Percentiles rank a stretch among this genome's conserved stretches.
Evolutionary conservation across 1,140 invertebrate genomes (phyloP).

Genomic region (Drosophila nannoptera): DNA sequence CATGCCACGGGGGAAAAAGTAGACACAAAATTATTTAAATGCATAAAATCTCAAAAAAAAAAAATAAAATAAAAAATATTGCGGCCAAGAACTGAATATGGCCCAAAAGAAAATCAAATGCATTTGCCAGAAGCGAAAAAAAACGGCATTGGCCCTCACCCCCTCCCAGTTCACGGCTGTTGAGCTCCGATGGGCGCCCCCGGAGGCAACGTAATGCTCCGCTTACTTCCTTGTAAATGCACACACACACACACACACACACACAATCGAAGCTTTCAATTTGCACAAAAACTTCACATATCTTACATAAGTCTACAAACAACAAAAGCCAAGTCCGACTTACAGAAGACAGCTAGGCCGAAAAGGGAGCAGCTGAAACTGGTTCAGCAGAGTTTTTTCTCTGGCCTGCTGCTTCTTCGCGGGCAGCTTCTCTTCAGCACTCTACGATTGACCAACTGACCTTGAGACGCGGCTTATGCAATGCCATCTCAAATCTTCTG

Average conservation of each 20-base stretch:
- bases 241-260: slow-evolving; percentile 6
- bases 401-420: neutral
- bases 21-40: too few relatives aligned
- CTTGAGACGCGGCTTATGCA: slow-evolving; percentile 64
- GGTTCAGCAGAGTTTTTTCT: slow-evolving; percentile 25
- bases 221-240: slow-evolving; percentile 67
- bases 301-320: slow-evolving; percentile 65
- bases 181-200: slow-evolving; percentile 55
- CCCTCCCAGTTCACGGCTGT: slow-evolving; percentile 1
- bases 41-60: slow-evolving; percentile 10
- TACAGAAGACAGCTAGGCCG: slow-evolving; percentile 23
- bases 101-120: slow-evolving; percentile 25
- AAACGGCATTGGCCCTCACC: slow-evolving; percentile 24
- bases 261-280: slow-evolving; percentile 66
- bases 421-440: neutral
- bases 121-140: slow-evolving; percentile 14
- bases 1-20: too few relatives aligned
- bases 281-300: slow-evolving; percentile 75
- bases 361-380: slow-evolving; percentile 54
- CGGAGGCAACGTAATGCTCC: slow-evolving; percentile 67
- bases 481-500: slow-evolving; percentile 53
- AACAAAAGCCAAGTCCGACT: slow-evolving; percentile 33
- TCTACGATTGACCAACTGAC: slow-evolving; percentile 58
- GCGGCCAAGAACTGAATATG: too few relatives aligned
- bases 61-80: slow-evolving; percentile 11